Percentiles rank a stretch among this genome's conserved stretches.
Evolutionary conservation across 2,888 invertebrate species (phyloP).

Genomic region (Eremobia ochroleuca): DNA sequence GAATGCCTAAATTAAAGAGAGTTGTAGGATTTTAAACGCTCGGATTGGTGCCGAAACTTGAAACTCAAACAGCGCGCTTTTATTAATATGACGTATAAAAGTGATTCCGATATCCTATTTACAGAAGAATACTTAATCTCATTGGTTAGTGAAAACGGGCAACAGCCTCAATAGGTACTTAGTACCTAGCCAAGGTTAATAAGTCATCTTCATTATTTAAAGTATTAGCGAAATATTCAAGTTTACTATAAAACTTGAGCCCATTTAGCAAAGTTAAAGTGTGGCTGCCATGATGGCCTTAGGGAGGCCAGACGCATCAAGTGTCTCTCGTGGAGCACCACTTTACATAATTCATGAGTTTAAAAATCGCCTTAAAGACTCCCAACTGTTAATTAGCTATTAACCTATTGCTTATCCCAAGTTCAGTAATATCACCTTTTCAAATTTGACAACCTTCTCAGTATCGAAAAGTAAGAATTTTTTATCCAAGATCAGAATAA

Average conservation of each 20-base stretch:
- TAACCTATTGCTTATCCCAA: not conserved
- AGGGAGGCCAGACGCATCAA: not conserved
- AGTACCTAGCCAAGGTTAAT: not conserved
- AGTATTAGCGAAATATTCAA: not conserved
- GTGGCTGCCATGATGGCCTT: not conserved
- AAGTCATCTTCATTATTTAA: not conserved
- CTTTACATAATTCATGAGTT: conserved; percentile 22
- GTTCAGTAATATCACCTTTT: not conserved
- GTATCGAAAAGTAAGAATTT: not conserved
- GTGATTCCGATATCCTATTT: not conserved
- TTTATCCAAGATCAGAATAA: conserved; percentile 14
- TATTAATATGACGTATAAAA: not conserved
- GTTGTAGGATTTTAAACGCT: not conserved
- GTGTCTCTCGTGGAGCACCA: not conserved
- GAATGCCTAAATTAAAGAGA: not conserved
- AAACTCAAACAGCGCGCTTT: not conserved
- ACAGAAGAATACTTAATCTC: not conserved
- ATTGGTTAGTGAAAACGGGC: not conserved
- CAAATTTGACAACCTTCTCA: not conserved
- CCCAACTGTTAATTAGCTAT: not conserved
- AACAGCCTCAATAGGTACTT: not conserved
- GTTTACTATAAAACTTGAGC: not conserved
- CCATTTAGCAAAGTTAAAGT: not conserved
- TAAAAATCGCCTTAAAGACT: not conserved
- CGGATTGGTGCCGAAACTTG: not conserved